These are phyloP conservation scores for Pocillopora grandis DNA, from an alignment of 92 coral and sea anemone species.

Conservation along the genomic window DNA sequence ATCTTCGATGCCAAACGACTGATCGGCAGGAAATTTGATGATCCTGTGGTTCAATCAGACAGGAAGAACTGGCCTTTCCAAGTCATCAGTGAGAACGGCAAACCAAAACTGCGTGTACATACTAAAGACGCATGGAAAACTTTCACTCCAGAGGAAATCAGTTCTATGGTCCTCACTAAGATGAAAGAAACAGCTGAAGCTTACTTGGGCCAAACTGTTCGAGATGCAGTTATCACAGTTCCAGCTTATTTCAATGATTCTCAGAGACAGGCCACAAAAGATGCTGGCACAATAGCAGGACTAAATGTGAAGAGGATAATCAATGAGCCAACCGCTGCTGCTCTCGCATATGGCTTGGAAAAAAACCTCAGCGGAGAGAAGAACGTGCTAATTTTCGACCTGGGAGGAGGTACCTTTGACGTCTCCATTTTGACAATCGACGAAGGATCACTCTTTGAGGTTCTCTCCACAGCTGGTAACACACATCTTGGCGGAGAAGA, in stretches of 20 bases:
- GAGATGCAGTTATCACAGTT: conserved; percentile 71
- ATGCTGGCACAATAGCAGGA: conserved; percentile 72
- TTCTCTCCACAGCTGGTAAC: conserved; percentile 60
- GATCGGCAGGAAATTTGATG: conserved; percentile 85
- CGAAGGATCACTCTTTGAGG: conserved; percentile 63
- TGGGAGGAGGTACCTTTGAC: conserved; percentile 78
- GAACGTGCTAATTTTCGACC: conserved; percentile 65
- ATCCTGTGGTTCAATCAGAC: conserved; percentile 78
- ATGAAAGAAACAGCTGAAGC: conserved; percentile 51
- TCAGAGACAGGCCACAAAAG: conserved; percentile 81
- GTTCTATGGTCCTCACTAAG: conserved; percentile 67
- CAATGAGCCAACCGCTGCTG: conserved; percentile 78
- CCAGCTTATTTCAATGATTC: conserved; percentile 27
- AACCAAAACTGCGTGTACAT: conserved; percentile 61
- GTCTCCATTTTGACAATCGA: conserved; percentile 63
- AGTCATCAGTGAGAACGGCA: conserved; percentile 52
- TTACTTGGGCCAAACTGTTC: conserved; percentile 69
- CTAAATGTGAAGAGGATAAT: conserved; percentile 62
- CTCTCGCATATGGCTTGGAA: conserved; percentile 68
- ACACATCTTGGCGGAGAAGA: conserved; percentile 75
- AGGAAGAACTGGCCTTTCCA: conserved; percentile 91
- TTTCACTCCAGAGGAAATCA: conserved; percentile 75
- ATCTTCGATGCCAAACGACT: conserved; percentile 80
- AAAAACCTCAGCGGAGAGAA: conserved; percentile 44
- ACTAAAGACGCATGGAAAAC: conserved; percentile 56